Evolutionary conservation across 2,888 invertebrate species (phyloP), one percentile per base, ranked within the genome.

Genomic region (Chouioia cunea): DNA sequence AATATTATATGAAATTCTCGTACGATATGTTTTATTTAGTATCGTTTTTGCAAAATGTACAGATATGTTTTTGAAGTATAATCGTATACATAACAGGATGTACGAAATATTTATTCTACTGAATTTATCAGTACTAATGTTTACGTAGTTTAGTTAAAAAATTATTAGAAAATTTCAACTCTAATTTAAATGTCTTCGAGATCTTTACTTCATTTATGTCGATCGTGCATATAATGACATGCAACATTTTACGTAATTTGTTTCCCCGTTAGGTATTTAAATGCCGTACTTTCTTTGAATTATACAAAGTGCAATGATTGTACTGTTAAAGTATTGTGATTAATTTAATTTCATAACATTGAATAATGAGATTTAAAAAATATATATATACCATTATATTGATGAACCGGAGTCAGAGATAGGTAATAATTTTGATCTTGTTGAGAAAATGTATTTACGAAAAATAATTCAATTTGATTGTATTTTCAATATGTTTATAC

Each of bases 171-270:
- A 16, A 20, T 50, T 18, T 20, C 50, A 20, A 50, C 16, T 50
- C 14, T 4, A 16, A 20, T 46, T 16, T 47, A 47, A 47, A 16
- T 59, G 14, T 43, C 12, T 16, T 53, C 1, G 12, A 12, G n/a
- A 44, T 62, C 46, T 53, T 43, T 44, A 27, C 18, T 57, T 22
- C 15, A 27, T 64, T 27, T 44, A n/a, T 47, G 15, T 27, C 10
- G n/a, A 47, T 52, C 58, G 22, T 47, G 18, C 16, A 20, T 50
- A 67, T 44, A 65, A 65, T 68, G 62, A 73, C 52, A 67, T 65
- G 64, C 67, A 57, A 57, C 36, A 36, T 57, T 73, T 70, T 73
- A 70, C 73, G 67, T 73, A 73, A 70, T 73, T 70, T 73, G 54
- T 65, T 70, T 73, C 56, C 18, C 18, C 46, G n/a, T 23, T 52